Evolutionary conservation across 2,797 vertebrate species (phyloP), one percentile per base, ranked within the genome.

Genomic region (Pelodytes ibericus): DNA sequence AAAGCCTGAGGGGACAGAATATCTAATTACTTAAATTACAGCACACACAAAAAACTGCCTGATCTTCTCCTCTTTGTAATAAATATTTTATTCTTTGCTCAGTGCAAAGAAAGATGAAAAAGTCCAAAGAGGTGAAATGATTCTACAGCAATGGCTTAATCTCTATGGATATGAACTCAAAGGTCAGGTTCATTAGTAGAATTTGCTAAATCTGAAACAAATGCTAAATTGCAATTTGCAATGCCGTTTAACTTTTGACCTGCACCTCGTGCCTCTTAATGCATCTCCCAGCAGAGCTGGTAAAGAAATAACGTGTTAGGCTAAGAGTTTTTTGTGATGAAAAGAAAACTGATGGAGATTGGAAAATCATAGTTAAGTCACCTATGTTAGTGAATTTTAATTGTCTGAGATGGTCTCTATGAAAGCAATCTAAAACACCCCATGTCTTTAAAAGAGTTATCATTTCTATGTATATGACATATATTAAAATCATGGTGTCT

Each of bases 131-230:
- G 83, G 80, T 86, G 80, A 88, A 88, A 83, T 80, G 72, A 85
- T 70, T 85, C 87, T 78, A 86, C 82, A 86, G 75, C 77, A 85
- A 83, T 89, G 79, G 71, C 75, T 82, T 86, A 81, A 85, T 88
- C 74, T 82, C 68, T 64, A 68, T 24, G 80, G 63, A 49, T 86
- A 80, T 22, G 77, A 87, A 84, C 82, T 71, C 67, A 87, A 84
- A 85, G 83, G 68, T 82, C 78, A 83, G 1, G 51, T 82, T 88
- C 81, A 63, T 89, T 86, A 83, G 22, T 69, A 29, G n/a, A 60
- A 30, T 82, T 84, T 82, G 77, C 72, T 77, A 79, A 84, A 67
- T 24, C 64, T 82, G 29, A 83, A 85, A 74, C 24, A 83, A 85
- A 82, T 81, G 51, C 70, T 79, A 74, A 79, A 77, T 83, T 82